Evolutionary conservation across 2,113 vertebrate species (phyloP).

Genomic region (Argyrosomus japonicus): DNA sequence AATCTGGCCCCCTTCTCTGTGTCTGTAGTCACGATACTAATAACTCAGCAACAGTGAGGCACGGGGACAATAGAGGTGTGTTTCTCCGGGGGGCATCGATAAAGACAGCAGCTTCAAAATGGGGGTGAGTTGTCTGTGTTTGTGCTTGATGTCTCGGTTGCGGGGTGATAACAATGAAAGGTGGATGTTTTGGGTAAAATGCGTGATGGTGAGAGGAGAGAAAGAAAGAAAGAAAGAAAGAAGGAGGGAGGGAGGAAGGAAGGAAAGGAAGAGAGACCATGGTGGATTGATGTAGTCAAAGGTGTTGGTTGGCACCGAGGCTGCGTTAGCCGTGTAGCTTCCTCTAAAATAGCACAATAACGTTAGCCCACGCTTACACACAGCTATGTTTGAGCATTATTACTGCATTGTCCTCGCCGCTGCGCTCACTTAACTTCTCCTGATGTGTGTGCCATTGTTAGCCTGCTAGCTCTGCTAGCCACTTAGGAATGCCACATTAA

Average conservation of each 20-base stretch:
- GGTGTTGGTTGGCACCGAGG: conserved; percentile 39
- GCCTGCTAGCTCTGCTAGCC: conserved; percentile 66
- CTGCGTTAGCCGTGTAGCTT: conserved; percentile 43
- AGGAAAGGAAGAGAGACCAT: conserved; percentile 39
- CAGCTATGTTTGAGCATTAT: background rate
- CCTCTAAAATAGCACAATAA: background rate
- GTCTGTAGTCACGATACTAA: conserved; percentile 55
- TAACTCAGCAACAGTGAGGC: conserved; percentile 52
- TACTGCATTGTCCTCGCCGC: conserved; percentile 1
- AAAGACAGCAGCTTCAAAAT: conserved; percentile 59
- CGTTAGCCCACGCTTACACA: background rate
- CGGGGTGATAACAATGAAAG: conserved; percentile 9
- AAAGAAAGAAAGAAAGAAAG: conserved; percentile 2
- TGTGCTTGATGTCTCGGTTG: background rate
- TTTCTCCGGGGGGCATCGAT: conserved; percentile 52
- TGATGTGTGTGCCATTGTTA: conserved; percentile 60
- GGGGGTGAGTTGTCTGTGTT: conserved; percentile 75
- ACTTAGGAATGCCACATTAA: conserved; percentile 47
- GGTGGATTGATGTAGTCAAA: conserved; percentile 59
- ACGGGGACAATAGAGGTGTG: conserved; percentile 73
- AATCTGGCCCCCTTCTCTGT: conserved; percentile 59
- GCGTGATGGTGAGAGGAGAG: conserved; percentile 37
- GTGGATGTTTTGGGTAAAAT: conserved; percentile 22
- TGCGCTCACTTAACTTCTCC: conserved; percentile 18
- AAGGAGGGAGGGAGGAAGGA: conserved; percentile 3